phyloP scores from a whole-genome alignment of 2,113 vertebrate species.

The Eonycteris spelaea region DNA sequence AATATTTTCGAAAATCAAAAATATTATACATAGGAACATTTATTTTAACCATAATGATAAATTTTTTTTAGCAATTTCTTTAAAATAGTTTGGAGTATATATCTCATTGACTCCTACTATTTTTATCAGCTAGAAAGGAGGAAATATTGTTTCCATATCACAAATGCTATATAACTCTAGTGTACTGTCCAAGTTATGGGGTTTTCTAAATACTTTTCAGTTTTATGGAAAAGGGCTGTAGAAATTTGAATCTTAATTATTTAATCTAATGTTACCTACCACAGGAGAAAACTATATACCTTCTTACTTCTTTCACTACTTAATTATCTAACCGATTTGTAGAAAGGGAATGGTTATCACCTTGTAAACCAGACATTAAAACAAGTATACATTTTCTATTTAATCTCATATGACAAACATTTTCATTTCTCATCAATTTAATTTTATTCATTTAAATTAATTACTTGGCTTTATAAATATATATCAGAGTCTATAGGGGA shows the following conservation, averaged over 20 bases:
- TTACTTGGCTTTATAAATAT: not conserved
- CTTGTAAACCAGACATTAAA: not conserved
- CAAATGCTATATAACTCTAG: not conserved
- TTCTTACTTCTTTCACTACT: not conserved
- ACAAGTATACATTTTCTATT: not conserved
- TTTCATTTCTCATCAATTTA: not conserved
- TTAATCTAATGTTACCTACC: not conserved
- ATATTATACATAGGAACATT: not conserved
- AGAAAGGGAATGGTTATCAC: not conserved
- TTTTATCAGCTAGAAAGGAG: not conserved
- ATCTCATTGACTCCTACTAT: not conserved
- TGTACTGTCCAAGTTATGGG: not conserved
- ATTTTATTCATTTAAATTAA: not conserved
- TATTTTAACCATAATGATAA: not conserved
- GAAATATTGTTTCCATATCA: not conserved
- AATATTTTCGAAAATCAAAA: slow-evolving; percentile 4
- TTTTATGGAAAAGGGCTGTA: not conserved
- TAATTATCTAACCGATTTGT: not conserved
- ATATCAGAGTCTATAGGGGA: not conserved
- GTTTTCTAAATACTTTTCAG: not conserved
- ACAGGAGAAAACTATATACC: not conserved
- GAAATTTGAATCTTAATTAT: not conserved
- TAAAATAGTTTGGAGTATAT: not conserved
- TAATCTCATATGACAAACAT: not conserved
- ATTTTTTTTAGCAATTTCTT: not conserved